Conservation (phyloP, 2,113 vertebrate species). For the Gymnobelideus leadbeateri region DNA sequence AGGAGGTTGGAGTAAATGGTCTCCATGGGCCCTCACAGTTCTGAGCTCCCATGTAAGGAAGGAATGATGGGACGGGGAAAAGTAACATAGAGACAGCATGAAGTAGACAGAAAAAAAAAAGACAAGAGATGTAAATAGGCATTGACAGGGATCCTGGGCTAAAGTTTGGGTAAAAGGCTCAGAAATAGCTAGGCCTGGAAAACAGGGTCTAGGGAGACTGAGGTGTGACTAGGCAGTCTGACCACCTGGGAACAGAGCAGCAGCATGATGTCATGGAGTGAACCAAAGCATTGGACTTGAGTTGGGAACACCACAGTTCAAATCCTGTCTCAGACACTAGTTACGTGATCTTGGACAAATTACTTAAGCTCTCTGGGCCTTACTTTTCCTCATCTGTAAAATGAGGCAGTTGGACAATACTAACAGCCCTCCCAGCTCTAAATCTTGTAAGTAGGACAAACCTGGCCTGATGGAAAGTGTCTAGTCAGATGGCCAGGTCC, state of each 20-base stretch:
- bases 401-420: not conserved
- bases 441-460: not conserved
- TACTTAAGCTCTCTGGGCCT: not conserved
- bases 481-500: not conserved
- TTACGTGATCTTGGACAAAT: accelerated
- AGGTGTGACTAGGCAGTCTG: not conserved
- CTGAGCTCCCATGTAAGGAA: not conserved
- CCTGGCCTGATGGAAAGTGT: not conserved
- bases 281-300: not conserved
- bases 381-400: not conserved
- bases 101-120: no score
- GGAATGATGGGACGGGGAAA: not conserved
- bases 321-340: not conserved
- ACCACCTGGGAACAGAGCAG: not conserved
- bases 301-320: not conserved
- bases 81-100: not conserved
- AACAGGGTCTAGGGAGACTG: not conserved
- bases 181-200: not conserved
- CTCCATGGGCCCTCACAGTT: not conserved
- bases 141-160: not conserved
- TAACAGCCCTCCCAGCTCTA: not conserved
- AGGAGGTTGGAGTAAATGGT: not conserved
- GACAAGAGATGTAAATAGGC: no score
- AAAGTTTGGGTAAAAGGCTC: not conserved
- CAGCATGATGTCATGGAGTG: not conserved